Percentiles rank a stretch among this genome's conserved stretches.
Evolutionary conservation across 2,113 vertebrate species (phyloP).

Genomic region (Trinectes maculatus): DNA sequence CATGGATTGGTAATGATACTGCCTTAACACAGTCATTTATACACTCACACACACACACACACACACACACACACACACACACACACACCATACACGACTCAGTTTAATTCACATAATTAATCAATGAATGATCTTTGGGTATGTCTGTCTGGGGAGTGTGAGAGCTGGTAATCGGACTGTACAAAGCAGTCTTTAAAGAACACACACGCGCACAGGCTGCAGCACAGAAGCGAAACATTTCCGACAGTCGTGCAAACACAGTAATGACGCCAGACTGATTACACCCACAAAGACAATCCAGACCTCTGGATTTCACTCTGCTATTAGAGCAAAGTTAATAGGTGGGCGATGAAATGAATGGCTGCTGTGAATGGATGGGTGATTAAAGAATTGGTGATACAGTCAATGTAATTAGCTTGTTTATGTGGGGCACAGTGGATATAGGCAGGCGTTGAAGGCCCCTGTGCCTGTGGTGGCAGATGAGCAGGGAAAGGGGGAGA

Average conservation of each 20-base stretch:
- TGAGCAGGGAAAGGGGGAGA: slow-evolving; percentile 4
- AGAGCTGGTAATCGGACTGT: slow-evolving; percentile 5
- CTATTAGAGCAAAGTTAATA: slow-evolving; percentile 55
- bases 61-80: background rate
- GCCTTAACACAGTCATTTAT: too few species aligned
- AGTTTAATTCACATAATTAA: slow-evolving; percentile 47
- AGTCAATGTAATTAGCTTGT: slow-evolving; percentile 70
- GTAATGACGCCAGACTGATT: slow-evolving; percentile 54
- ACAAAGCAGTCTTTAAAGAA: slow-evolving; percentile 7
- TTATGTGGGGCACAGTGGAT: slow-evolving; percentile 51
- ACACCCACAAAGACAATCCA: slow-evolving; percentile 35
- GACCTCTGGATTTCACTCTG: slow-evolving; percentile 44
- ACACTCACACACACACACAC: too few species aligned
- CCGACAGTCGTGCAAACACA: slow-evolving; percentile 33
- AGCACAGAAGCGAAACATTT: slow-evolving; percentile 17
- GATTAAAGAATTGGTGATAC: slow-evolving; percentile 65
- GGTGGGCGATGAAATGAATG: slow-evolving; percentile 50
- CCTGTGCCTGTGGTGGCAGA: slow-evolving; percentile 16
- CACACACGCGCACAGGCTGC: slow-evolving; percentile 4
- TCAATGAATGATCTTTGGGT: slow-evolving; percentile 43
- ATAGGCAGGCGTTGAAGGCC: slow-evolving; percentile 22
- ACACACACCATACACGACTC: slow-evolving; percentile 2
- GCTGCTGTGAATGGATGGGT: slow-evolving; percentile 64
- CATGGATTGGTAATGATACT: too few species aligned
- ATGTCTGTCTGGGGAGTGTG: background rate